Percentiles rank a stretch among this genome's conserved stretches.
Conservation (phyloP, 2,113 vertebrate species). For the Alosa alosa region DNA sequence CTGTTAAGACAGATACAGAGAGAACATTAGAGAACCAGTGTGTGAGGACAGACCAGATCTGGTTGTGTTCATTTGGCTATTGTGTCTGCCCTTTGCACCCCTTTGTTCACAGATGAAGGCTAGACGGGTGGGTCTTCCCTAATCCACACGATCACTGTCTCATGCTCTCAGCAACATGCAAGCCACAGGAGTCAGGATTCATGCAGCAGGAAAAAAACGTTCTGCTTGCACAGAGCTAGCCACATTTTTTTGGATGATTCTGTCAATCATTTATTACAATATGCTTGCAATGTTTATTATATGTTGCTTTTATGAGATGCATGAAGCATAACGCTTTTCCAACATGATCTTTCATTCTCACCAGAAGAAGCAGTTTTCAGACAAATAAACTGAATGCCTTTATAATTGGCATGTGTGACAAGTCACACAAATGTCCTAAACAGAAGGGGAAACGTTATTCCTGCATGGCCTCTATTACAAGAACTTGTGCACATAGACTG, state of each 20-base stretch:
- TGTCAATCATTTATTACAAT: too few species aligned
- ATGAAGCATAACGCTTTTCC: too few species aligned
- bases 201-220: neutral
- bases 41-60: neutral
- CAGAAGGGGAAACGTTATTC: too few species aligned
- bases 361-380: too few species aligned
- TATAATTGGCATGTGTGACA: too few species aligned
- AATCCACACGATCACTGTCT: slow-evolving; percentile 48
- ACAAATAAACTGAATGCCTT: too few species aligned
- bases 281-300: neutral
- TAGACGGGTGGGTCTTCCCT: slow-evolving; percentile 51
- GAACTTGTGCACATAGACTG: too few species aligned
- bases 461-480: too few species aligned
- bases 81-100: slow-evolving; percentile 43
- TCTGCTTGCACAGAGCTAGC: neutral
- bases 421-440: too few species aligned
- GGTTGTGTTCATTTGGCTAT: slow-evolving; percentile 31
- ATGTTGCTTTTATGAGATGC: neutral
- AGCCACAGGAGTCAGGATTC: neutral
- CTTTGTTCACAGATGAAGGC: slow-evolving; percentile 56
- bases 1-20: neutral
- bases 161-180: slow-evolving; percentile 29
- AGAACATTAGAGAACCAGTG: neutral
- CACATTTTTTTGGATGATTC: neutral
- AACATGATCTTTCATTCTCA: too few species aligned